Base-by-base conservation (phyloP, 2,113 vertebrate species). In the Sus scrofa region DNA sequence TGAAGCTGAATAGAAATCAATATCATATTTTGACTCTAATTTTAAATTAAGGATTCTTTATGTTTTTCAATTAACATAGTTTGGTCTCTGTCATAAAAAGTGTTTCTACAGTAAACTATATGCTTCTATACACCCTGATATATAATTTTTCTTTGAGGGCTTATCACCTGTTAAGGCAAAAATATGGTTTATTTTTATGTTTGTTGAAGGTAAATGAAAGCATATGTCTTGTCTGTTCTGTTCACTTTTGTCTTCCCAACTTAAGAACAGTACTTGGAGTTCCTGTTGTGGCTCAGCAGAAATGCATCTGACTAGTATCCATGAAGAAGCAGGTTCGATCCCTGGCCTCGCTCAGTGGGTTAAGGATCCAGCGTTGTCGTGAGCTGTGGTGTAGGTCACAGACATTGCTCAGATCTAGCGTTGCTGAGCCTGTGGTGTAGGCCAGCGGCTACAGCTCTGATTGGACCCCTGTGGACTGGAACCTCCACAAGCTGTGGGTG, bases 11-110 rank as follows among this genome's bases (percentile, higher is more conserved):
- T 81, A 70, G 58, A 56, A 79, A 44, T 32, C 18, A n/a, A 19
- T 79, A 65, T 39, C 89, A 65, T 54, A 71, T 62, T 92, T 3
- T 73, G 89, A 50, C 7, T 86, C 12, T 94, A 27, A 1, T 44
- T 91, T 92, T 79, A 74, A 44, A 63, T 74, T 95, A 90, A 5
- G n/a, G 86, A 73, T 86, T 78, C 77, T 74, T 1, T 65, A 89
- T 56, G 26, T 2, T 75, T 90, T 95, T 87, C 58, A 62, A 58
- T 44, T 94, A 77, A 16, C 70, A 44, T 65, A 34, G 11, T 52
- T 89, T 93, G 44, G 1, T 50, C 20, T 83, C 18, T 60, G 19
- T 68, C 20, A 74, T 78, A 52, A 92, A 87, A 95, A 88, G 30
- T 16, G 20, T 27, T 73, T 92, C 92, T 86, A 1, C 2, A 89